A percentile compares a stretch with the other conserved stretches of the same genome.
These are phyloP conservation scores for Leptinotarsa lineolata DNA, from an alignment of 1,140 invertebrate genomes.

Conservation along the genomic window DNA sequence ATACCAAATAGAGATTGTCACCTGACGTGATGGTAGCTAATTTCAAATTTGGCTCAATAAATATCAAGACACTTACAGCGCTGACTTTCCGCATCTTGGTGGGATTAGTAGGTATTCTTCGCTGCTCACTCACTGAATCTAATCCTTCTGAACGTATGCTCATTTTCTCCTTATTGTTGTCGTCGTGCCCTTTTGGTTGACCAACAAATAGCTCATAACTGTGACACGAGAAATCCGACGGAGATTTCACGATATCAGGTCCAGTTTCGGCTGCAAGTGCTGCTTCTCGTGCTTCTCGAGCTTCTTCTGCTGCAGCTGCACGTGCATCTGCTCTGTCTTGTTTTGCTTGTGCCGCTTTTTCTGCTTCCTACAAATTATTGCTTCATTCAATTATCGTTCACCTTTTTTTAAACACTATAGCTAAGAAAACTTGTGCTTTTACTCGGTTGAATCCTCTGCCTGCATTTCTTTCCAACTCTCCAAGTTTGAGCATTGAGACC, in stretches of 20 bases:
- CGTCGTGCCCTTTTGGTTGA: conserved; percentile 81
- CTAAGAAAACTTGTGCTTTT: no score
- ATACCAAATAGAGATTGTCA: conserved; percentile 1
- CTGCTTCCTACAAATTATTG: conserved; percentile 69
- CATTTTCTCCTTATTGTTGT: conserved; percentile 88
- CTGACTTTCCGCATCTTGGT: conserved; percentile 86
- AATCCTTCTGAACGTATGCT: conserved; percentile 83
- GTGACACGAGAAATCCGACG: conserved; percentile 85
- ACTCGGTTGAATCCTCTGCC: no score
- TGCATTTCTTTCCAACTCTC: no score
- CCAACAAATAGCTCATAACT: conserved; percentile 89
- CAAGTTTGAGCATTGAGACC: no score
- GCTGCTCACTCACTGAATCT: conserved; percentile 85
- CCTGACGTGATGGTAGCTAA: conserved; percentile 16
- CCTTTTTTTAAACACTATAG: no score
- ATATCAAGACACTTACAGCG: conserved; percentile 73
- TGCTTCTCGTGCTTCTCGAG: conserved; percentile 65
- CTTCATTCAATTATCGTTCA: no score
- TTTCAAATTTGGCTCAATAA: conserved; percentile 43
- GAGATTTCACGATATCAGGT: conserved; percentile 71
- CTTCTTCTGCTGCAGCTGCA: conserved; percentile 66
- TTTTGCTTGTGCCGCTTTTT: conserved; percentile 76
- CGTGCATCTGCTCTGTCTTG: conserved; percentile 72
- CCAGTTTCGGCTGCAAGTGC: conserved; percentile 66
- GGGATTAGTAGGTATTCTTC: conserved; percentile 61